Conservation (phyloP, 2,888 invertebrate genomes). For the Azorinus chamasolen region DNA sequence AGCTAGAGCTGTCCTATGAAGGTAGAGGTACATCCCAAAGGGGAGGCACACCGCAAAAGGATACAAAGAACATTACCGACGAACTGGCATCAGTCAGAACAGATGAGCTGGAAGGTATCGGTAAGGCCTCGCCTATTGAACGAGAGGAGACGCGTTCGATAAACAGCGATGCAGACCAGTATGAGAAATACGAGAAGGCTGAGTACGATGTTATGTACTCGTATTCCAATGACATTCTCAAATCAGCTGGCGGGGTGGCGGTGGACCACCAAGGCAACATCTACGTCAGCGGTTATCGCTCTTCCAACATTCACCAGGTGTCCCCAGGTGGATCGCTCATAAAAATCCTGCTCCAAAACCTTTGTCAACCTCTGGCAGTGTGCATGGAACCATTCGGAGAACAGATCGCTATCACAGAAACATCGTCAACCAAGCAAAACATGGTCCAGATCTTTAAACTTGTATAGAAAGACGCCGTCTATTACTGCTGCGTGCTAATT, state of each 20-base stretch:
- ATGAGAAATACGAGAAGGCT: conserved; percentile 32
- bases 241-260: conserved; percentile 62
- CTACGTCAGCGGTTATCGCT: conserved; percentile 60
- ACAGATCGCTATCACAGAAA: conserved; percentile 56
- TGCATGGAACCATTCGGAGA: conserved; percentile 58
- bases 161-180: conserved; percentile 21
- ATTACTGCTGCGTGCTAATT: too few relatives aligned
- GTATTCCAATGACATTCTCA: conserved; percentile 60
- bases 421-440: conserved; percentile 54
- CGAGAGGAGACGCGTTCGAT: conserved; percentile 53
- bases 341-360: conserved; percentile 56
- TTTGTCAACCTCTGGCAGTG: conserved; percentile 58
- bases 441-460: conserved; percentile 58
- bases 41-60: conserved; percentile 43
- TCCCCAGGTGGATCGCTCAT: conserved; percentile 57
- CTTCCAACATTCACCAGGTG: conserved; percentile 58
- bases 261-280: conserved; percentile 65
- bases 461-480: conserved; percentile 12
- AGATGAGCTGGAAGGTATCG: conserved; percentile 50
- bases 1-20: conserved; percentile 45
- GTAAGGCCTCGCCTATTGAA: conserved; percentile 38
- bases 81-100: conserved; percentile 52
- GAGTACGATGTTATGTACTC: conserved; percentile 61
- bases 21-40: conserved; percentile 30
- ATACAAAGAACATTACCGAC: conserved; percentile 41